Conservation (phyloP, 1,140 invertebrate genomes). For the Cyphomyrmex costatus region DNA sequence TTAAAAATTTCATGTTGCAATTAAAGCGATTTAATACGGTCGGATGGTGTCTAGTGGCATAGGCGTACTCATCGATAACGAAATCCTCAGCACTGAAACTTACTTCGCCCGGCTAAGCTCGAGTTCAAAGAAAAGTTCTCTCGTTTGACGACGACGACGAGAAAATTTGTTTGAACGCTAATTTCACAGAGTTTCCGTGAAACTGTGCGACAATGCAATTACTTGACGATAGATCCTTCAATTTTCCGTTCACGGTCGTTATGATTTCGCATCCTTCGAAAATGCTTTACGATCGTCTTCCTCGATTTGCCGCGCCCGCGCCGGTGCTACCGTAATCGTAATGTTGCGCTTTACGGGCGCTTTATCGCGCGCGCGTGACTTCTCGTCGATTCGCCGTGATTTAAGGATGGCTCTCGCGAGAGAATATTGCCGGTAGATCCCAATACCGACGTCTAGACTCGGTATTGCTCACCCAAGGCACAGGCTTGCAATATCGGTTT, state of each 20-base stretch:
- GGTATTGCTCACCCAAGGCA: conserved; percentile 9
- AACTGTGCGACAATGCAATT: not conserved
- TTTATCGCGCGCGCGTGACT: conserved; percentile 53
- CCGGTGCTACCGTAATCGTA: conserved; percentile 42
- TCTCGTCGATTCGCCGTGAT: conserved; percentile 40
- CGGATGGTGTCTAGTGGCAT: not conserved
- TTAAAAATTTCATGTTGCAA: conserved; percentile 28
- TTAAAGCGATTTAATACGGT: conserved; percentile 25
- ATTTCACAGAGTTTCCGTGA: not conserved
- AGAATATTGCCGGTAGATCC: conserved; percentile 41
- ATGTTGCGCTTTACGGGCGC: conserved; percentile 38
- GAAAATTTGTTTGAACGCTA: not conserved
- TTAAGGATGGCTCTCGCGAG: conserved; percentile 29
- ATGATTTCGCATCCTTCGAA: not conserved
- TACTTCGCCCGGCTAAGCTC: not conserved
- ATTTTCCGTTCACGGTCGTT: not conserved
- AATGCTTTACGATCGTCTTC: not conserved
- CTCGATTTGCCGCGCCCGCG: not conserved
- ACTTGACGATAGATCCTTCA: not conserved
- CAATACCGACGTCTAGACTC: conserved; percentile 8
- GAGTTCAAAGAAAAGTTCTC: not conserved
- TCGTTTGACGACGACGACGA: not conserved
- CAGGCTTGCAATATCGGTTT: conserved; percentile 45
- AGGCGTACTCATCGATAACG: not conserved
- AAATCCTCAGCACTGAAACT: not conserved